Conservation (phyloP, 1,140 invertebrate species). For the Cataglyphis hispanica region DNA sequence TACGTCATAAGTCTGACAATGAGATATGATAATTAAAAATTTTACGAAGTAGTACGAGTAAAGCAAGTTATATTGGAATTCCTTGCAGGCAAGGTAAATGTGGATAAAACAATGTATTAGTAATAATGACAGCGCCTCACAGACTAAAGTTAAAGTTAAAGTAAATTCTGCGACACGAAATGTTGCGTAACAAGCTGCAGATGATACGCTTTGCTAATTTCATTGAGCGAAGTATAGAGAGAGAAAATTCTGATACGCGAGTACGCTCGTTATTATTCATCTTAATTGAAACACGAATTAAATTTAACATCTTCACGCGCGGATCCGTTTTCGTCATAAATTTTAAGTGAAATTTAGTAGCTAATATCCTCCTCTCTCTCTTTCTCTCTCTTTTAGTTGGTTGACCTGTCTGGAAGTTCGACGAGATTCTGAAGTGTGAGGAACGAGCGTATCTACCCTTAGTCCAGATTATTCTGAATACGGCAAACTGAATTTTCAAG, state of each 20-base stretch:
- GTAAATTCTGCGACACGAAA: conserved; percentile 34
- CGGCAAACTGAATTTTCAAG: conserved; percentile 62
- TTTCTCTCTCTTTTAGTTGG: not conserved
- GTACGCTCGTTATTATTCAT: conserved; percentile 53
- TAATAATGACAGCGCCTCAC: conserved; percentile 23
- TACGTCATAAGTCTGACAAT: not conserved
- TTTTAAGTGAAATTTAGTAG: conserved; percentile 56
- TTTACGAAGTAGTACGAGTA: not conserved
- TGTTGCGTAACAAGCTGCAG: conserved; percentile 36
- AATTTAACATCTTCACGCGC: conserved; percentile 58
- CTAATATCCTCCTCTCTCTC: conserved; percentile 25
- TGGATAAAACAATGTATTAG: conserved; percentile 15
- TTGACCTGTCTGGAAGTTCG: conserved; percentile 62
- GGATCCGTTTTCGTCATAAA: conserved; percentile 48
- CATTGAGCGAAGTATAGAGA: conserved; percentile 35
- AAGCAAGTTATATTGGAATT: conserved; percentile 10
- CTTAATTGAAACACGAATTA: conserved; percentile 58
- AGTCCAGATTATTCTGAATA: conserved; percentile 58
- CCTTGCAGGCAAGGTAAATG: conserved; percentile 27
- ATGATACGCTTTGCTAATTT: conserved; percentile 53
- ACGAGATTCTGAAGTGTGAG: conserved; percentile 62
- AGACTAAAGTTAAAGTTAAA: conserved; percentile 38
- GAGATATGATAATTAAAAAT: not conserved
- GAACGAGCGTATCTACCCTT: conserved; percentile 21
- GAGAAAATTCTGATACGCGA: conserved; percentile 59